Evolutionary conservation across 2,888 invertebrate species (phyloP).

Genomic region (Hyles lineata): DNA sequence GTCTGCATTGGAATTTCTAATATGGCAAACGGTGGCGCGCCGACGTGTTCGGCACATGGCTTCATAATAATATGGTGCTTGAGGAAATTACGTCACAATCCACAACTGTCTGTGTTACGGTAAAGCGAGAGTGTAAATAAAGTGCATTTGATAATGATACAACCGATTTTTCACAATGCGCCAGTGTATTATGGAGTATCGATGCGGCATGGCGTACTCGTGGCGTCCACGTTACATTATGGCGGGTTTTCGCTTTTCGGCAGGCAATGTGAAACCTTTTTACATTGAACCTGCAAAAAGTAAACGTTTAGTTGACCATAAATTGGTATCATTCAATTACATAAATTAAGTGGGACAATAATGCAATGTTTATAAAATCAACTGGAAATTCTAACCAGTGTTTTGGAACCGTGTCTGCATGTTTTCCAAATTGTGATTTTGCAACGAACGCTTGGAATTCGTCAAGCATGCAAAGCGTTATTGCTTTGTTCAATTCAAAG

Average conservation of each 20-base stretch:
- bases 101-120: constrained; percentile 56
- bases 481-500: constrained; percentile 74
- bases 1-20: constrained; percentile 83
- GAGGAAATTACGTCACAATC: constrained; percentile 69
- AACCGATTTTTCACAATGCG: constrained; percentile 40
- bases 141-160: constrained; percentile 44
- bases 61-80: constrained; percentile 76
- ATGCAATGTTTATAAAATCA: constrained; percentile 14
- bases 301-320: not conserved
- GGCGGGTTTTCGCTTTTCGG: constrained; percentile 68
- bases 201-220: constrained; percentile 69
- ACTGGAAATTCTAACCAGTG: not conserved
- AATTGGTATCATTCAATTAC: not conserved
- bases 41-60: constrained; percentile 83
- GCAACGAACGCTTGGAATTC: constrained; percentile 55
- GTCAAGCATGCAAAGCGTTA: constrained; percentile 47
- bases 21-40: constrained; percentile 74
- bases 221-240: constrained; percentile 79
- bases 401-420: not conserved
- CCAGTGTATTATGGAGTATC: constrained; percentile 42
- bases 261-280: not conserved
- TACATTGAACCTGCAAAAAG: not conserved
- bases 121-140: constrained; percentile 66
- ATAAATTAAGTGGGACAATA: constrained; percentile 6
- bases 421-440: constrained; percentile 41